Base-by-base conservation (phyloP, 2,797 vertebrate species). In the Sebastes steindachneri region DNA sequence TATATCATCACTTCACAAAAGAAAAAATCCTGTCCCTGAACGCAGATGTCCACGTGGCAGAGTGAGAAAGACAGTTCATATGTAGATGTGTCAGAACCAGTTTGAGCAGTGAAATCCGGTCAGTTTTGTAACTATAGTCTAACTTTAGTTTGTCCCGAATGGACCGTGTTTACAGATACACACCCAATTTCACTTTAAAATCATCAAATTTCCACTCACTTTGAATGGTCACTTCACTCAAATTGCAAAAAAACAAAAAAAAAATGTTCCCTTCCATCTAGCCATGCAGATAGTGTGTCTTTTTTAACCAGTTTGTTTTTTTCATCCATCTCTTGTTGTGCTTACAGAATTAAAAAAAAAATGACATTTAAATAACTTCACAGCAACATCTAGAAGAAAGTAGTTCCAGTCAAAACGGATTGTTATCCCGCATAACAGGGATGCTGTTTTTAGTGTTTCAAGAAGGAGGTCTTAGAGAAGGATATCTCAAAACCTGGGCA, bases 1-100 rank as follows among this genome's bases (percentile, higher is more conserved):
- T 54, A 87, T 66, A 74, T 90, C 62, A 84, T 72, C 63, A 73
- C 31, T 55, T 80, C 64, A 70, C 73, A 72, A 51, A 57, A 68
- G 31, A 80, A 71, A 68, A 48, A 35, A 35, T 23, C 12, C n/a
- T 53, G 70, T 67, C 54, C 65, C 73, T 86, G 73, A 85, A 88
- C 12, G 4, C 33, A 60, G 53, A 64, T 3, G 11, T 75, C 28
- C 77, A 79, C 55, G 57, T 37, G 81, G 70, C 75, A 29, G 31
- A 68, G 31, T 60, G 29, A 25, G 5, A 69, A 26, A 53, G 33
- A 62, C 29, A 75, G 26, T 45, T 29, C 25, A 75, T 6, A 41
- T 19, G 65, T 3, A 37, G 4, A 25, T 54, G 26, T 57, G 29
- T 31, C 15, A 66, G 28, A 68, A 37, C 15, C 57, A 63, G 57